A percentile compares a stretch with the other conserved stretches of the same genome.
Conservation (phyloP, 2,797 vertebrate genomes). For the Muscicapa comitata region DNA sequence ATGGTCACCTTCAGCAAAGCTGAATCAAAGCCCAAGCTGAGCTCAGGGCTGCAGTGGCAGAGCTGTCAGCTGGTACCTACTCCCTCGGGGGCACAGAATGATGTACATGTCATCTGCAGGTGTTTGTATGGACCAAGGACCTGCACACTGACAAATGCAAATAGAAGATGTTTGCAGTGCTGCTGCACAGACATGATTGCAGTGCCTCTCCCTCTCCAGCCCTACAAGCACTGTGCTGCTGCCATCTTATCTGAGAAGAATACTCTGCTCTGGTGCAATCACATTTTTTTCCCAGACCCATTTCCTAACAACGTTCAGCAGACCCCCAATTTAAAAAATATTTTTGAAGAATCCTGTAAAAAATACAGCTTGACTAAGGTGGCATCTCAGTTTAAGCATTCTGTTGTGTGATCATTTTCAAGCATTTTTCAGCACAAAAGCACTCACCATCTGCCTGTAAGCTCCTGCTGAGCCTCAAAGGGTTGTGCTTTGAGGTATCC, state of each 20-base stretch:
- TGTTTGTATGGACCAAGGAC: background rate
- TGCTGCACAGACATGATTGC: background rate
- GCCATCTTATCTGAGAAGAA: background rate
- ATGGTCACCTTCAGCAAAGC: background rate
- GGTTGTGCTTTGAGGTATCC: background rate
- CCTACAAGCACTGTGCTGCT: background rate
- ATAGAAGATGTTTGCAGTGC: background rate
- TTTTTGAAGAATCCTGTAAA: background rate
- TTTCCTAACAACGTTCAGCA: background rate
- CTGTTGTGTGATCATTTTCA: background rate
- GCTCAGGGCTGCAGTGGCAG: background rate
- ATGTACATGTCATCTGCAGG: background rate
- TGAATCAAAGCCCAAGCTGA: background rate
- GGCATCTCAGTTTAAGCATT: background rate
- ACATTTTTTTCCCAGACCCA: background rate
- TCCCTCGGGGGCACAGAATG: accelerated
- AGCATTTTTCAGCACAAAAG: background rate
- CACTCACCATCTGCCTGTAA: background rate
- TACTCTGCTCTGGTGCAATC: background rate
- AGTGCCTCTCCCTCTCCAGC: background rate
- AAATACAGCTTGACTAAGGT: background rate
- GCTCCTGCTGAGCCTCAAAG: background rate
- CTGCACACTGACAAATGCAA: background rate
- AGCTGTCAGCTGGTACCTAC: background rate
- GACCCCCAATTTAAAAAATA: background rate